Base-by-base conservation (phyloP, 2,888 invertebrate species). In the Suillia variegata region DNA sequence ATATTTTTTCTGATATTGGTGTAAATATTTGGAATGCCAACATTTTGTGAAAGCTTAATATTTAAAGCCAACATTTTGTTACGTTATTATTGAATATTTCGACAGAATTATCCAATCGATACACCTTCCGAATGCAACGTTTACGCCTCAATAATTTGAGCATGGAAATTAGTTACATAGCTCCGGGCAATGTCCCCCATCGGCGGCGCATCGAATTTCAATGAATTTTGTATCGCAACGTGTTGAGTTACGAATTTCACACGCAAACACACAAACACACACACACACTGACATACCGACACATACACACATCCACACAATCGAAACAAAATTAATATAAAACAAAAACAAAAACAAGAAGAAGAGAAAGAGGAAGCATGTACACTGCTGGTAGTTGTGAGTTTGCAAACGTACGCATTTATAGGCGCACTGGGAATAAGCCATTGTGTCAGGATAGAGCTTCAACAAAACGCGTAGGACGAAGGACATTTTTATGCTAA, bases 401-500 rank as follows among this genome's bases (percentile, higher is more conserved):
- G 45, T 20, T 45, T 45, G 45, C 45, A 17, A 26, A 24, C 47
- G 34, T 62, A 54, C 62, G 61, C 65, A 62, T 71, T 72, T 71
- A 72, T 70, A 61, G 58, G 55, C 58, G 51, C 53, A 67, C 61
- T 58, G 74, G 73, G 71, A 74, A 62, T 62, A 59, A 22, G 59
- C 20, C 52, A 2, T n/a, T n/a, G n/a, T n/a, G 15, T 22, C 24
- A 49, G 17, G 20, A 20, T 12, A 12, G 31, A 61, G 53, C 52
- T 45, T 33, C 54, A 18, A 18, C 59, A 56, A 57, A 68, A 54
- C 60, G 56, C 61, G 54, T 60, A 62, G 53, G 69, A 60, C 65
- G 69, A 59, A 66, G 70, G 67, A 71, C 70, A 74, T 77, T 75
- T 78, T 77, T 76, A 79, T 79, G 78, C 72, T 77, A 80, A 79